Conservation (phyloP, 2,113 vertebrate genomes). For the Cephalopterus ornatus region DNA sequence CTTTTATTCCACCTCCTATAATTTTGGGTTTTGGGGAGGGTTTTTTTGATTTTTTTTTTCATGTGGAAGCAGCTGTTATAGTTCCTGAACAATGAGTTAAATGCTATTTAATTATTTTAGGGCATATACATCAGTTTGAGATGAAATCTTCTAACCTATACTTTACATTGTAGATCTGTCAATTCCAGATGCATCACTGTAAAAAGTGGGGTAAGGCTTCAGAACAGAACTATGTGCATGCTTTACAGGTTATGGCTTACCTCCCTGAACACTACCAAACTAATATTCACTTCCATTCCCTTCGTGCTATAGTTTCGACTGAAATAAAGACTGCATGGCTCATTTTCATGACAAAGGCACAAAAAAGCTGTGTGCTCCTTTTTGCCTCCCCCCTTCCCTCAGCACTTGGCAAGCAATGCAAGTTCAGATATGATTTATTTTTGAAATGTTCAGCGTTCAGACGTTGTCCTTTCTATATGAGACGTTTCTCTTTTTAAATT, state of each 20-base stretch:
- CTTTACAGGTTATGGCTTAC: neutral
- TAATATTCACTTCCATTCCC: constrained; percentile 23
- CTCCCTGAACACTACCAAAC: neutral
- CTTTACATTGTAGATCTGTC: neutral
- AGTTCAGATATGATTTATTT: constrained; percentile 42
- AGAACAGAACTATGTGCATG: neutral
- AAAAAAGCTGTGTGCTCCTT: neutral
- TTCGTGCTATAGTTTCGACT: neutral
- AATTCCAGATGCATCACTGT: neutral
- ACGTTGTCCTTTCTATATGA: neutral
- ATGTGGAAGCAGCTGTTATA: neutral
- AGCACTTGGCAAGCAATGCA: neutral
- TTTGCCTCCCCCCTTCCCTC: neutral
- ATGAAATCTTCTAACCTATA: neutral
- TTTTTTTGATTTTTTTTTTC: neutral
- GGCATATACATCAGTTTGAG: neutral
- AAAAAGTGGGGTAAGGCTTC: neutral
- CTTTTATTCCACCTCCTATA: neutral
- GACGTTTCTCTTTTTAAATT: neutral
- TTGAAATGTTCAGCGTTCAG: neutral
- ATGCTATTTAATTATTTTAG: neutral
- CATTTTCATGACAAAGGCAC: constrained; percentile 14
- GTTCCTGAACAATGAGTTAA: neutral
- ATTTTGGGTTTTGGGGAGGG: too few relatives aligned
- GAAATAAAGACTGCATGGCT: constrained; percentile 8